Percentiles rank a stretch among this genome's conserved stretches.
phyloP scores from a whole-genome alignment of 2,797 vertebrate species.

The Clamator glandarius region DNA sequence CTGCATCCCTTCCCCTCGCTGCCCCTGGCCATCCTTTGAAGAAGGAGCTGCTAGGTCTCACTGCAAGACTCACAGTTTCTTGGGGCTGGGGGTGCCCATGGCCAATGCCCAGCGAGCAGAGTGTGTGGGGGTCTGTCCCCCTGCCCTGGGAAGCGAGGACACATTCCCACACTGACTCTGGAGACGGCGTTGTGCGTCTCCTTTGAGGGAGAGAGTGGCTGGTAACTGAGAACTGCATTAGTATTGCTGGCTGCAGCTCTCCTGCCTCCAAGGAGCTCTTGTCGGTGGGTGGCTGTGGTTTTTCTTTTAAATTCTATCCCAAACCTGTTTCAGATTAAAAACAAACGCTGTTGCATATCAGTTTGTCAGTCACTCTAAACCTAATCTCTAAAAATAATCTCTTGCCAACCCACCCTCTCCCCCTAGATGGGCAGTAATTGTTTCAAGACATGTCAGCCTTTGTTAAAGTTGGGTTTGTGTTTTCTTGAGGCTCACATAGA shows the following conservation, averaged over 20 bases:
- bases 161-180: fast-evolving
- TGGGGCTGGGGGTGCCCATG: not conserved
- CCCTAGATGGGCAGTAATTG: conserved; percentile 61
- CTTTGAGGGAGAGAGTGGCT: not conserved
- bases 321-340: conserved; percentile 64
- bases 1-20: too few species aligned
- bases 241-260: not conserved
- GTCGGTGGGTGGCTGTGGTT: conserved; percentile 8
- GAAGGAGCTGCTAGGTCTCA: fast-evolving
- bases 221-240: not conserved
- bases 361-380: conserved; percentile 49
- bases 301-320: not conserved
- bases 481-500: conserved; percentile 33
- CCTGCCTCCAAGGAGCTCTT: not conserved
- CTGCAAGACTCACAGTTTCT: fast-evolving
- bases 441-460: conserved; percentile 69
- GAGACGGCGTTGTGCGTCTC: not conserved
- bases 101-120: fast-evolving
- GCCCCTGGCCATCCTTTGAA: not conserved
- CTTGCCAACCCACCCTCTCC: conserved; percentile 13
- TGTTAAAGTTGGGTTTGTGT: conserved; percentile 53
- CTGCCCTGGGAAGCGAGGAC: not conserved
- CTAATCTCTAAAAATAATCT: conserved; percentile 68
- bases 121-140: not conserved
- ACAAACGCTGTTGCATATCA: conserved; percentile 6